A percentile compares a stretch with the other conserved stretches of the same genome.
phyloP scores from a whole-genome alignment of 1,140 invertebrate genomes.

The Bombus impatiens region DNA sequence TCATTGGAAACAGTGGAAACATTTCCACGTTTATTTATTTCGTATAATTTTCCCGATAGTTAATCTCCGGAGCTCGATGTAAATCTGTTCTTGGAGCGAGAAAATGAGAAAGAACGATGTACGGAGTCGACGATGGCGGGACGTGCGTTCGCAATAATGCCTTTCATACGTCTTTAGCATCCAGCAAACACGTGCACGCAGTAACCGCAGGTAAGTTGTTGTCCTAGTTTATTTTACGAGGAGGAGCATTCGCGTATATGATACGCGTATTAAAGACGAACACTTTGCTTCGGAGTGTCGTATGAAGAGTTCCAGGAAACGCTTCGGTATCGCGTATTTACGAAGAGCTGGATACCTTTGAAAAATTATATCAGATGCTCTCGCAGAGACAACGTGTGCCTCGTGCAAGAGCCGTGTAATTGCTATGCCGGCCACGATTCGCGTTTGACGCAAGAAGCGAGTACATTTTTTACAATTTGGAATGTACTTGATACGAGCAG shows the following conservation, averaged over 20 bases:
- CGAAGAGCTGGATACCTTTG: not conserved
- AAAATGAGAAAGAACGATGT: conserved; percentile 37
- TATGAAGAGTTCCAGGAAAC: conserved; percentile 29
- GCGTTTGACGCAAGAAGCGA: not conserved
- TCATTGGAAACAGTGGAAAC: not conserved
- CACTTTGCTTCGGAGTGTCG: not conserved
- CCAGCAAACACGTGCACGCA: conserved; percentile 34
- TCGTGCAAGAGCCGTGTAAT: not conserved
- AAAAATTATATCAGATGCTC: conserved; percentile 4
- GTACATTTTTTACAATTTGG: not conserved
- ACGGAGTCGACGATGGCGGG: not conserved
- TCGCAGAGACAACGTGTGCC: not conserved
- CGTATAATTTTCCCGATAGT: not conserved
- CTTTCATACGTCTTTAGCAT: conserved; percentile 31
- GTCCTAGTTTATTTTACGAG: conserved; percentile 57
- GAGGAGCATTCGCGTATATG: conserved; percentile 27
- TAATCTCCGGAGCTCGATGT: not conserved
- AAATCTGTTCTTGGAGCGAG: conserved; percentile 14
- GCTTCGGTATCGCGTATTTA: conserved; percentile 23
- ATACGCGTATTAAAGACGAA: conserved; percentile 36
- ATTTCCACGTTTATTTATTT: conserved; percentile 8
- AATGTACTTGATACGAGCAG: not conserved
- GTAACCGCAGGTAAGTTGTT: conserved; percentile 51
- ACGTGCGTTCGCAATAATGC: conserved; percentile 26
- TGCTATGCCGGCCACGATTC: not conserved